Evolutionary conservation across 2,113 vertebrate species (phyloP).

Genomic region (Alosa alosa): DNA sequence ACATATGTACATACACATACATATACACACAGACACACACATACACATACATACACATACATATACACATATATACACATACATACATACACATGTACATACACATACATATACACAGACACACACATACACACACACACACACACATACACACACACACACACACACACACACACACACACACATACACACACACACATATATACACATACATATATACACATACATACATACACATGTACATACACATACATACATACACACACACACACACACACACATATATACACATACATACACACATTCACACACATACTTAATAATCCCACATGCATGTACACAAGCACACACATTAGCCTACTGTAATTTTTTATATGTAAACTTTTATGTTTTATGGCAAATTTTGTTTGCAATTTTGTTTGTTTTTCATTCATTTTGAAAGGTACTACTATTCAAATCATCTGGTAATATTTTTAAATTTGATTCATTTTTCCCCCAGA

Average conservation of each 20-base stretch:
- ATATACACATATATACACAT: no score
- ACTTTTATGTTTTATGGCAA: no score
- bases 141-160: no score
- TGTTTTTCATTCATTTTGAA: no score
- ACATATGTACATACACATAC: no score
- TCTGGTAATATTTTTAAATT: not conserved
- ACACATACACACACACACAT: slow-evolving; percentile 11
- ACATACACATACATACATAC: not conserved
- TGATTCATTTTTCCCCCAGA: not conserved
- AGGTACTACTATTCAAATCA: not conserved
- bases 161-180: slow-evolving; percentile 18
- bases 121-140: no score
- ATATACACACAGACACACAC: no score
- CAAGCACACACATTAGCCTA: no score
- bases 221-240: not conserved
- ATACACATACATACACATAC: no score
- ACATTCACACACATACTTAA: slow-evolving; percentile 6
- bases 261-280: slow-evolving; percentile 20
- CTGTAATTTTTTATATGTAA: not conserved
- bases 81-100: no score
- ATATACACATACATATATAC: slow-evolving; percentile 31
- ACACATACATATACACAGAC: no score
- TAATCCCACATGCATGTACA: not conserved
- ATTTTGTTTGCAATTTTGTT: no score
- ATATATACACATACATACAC: slow-evolving; percentile 19